phyloP scores from a whole-genome alignment of 2,888 invertebrate species.

The Ophion ellenae region DNA sequence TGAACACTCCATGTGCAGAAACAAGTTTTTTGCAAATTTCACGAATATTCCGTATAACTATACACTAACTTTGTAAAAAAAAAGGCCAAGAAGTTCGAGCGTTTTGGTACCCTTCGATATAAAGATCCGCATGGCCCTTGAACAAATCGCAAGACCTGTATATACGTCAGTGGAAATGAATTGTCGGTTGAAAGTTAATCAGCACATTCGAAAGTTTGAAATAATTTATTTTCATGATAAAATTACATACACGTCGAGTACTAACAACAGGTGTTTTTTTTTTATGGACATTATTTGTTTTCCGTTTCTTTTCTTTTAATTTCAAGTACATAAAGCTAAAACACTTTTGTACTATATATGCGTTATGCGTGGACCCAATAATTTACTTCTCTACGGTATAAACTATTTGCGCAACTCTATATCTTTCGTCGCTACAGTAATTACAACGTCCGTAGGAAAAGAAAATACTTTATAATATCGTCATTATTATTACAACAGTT shows the following conservation, averaged over 20 bases:
- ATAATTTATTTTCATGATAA: conserved; percentile 74
- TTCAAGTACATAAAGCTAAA: conserved; percentile 80
- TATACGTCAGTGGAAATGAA: too few relatives aligned
- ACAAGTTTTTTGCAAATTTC: too few relatives aligned
- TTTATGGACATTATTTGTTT: conserved; percentile 46
- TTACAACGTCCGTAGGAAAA: conserved; percentile 72
- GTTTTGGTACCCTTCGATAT: too few relatives aligned
- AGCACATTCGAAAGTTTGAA: conserved; percentile 50
- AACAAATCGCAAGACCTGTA: too few relatives aligned
- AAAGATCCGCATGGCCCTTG: too few relatives aligned
- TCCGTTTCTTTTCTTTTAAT: conserved; percentile 26
- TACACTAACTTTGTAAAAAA: too few relatives aligned
- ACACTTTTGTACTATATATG: conserved; percentile 80
- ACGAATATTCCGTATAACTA: too few relatives aligned
- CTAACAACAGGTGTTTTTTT: conserved; percentile 51
- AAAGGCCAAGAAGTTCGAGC: too few relatives aligned
- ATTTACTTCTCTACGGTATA: conserved; percentile 76
- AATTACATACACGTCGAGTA: conserved; percentile 74
- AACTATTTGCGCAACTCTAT: conserved; percentile 60
- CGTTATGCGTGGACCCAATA: conserved; percentile 78
- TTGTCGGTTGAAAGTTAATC: not conserved
- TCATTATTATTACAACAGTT: conserved; percentile 59
- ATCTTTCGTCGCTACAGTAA: conserved; percentile 73
- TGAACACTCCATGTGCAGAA: too few relatives aligned
- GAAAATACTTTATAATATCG: conserved; percentile 64